Percentiles rank a stretch among this genome's conserved stretches.
phyloP scores from a whole-genome alignment of 2,113 vertebrate species.

The Pardalotus punctatus region DNA sequence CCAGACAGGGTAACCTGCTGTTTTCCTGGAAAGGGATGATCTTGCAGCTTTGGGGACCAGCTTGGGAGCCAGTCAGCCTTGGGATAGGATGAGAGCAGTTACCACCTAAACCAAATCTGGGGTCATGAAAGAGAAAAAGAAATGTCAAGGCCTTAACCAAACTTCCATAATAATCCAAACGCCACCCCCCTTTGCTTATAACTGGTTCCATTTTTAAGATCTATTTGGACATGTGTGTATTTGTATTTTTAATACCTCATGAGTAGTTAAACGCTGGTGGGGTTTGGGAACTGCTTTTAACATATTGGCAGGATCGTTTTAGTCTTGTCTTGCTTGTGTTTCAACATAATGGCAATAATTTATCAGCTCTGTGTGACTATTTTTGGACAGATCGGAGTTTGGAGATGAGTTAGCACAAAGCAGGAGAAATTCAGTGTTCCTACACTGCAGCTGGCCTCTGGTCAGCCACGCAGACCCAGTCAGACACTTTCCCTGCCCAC shows the following conservation, averaged over 20 bases:
- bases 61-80: background rate
- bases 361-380: constrained; percentile 62
- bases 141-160: constrained; percentile 68
- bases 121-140: constrained; percentile 35
- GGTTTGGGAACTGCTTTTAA: constrained; percentile 51
- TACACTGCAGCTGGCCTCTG: background rate
- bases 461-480: constrained; percentile 2
- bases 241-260: constrained; percentile 78
- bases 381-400: constrained; percentile 37
- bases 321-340: constrained; percentile 70
- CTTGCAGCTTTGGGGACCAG: constrained; percentile 13
- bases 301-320: constrained; percentile 46
- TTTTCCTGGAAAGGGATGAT: background rate
- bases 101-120: constrained; percentile 42
- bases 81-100: constrained; percentile 14
- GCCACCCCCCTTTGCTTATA: constrained; percentile 41
- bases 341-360: constrained; percentile 81
- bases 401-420: constrained; percentile 33
- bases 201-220: constrained; percentile 59
- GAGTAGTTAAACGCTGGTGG: constrained; percentile 65
- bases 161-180: constrained; percentile 59
- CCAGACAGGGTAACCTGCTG: background rate
- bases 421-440: constrained; percentile 17
- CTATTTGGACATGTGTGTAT: constrained; percentile 49
- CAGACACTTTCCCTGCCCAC: background rate